Base-by-base conservation (phyloP, 2,888 invertebrate genomes). In the Archaeoteleia sp. region DNA sequence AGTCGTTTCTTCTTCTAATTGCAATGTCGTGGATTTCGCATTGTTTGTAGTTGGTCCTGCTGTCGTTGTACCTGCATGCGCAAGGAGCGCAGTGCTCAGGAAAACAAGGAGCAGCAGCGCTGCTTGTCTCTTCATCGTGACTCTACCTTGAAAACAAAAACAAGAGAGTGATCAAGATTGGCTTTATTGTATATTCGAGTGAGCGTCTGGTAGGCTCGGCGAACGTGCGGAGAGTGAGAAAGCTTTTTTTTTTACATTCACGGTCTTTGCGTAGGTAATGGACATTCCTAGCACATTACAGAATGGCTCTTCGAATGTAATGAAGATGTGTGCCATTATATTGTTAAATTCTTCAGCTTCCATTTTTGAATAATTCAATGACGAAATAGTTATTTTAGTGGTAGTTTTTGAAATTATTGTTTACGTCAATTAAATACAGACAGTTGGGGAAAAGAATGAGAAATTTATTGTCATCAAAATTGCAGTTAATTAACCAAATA, bases 91-190 rank as follows among this genome's bases (percentile, higher is more conserved):
- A 27, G 57, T 51, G 45, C 42, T 61, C 23, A 71, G 55, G 48
- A 75, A 62, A 40, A 72, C 65, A 66, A 72, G 54, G 67, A 82
- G 78, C 76, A 80, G 78, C 77, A 78, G 55, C 58, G 77, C 81
- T 76, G 78, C 78, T 61, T 71, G 65, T 53, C 67, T 69, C 75
- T 74, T 78, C 82, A 82, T 81, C 46, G 69, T 79, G 46, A 27
- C 49, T 67, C 35, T 71, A 70, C 61, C 66, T 79, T 74, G 63
- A 17, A 73, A 76, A 12, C 9, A 40, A 12, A 68, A 67, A 40
- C 45, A 8, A 49, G 12, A 45, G 25, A 61, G 23, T 13, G 32
- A 25, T 54, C 25, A 39, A 37, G 20, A 51, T 58, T 20, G 14
- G 32, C 29, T 32, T 42, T 49, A 60, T 63, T 60, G 34, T 43